Conservation (phyloP, 2,113 vertebrate species). For the Emydocephalus ijimae region DNA sequence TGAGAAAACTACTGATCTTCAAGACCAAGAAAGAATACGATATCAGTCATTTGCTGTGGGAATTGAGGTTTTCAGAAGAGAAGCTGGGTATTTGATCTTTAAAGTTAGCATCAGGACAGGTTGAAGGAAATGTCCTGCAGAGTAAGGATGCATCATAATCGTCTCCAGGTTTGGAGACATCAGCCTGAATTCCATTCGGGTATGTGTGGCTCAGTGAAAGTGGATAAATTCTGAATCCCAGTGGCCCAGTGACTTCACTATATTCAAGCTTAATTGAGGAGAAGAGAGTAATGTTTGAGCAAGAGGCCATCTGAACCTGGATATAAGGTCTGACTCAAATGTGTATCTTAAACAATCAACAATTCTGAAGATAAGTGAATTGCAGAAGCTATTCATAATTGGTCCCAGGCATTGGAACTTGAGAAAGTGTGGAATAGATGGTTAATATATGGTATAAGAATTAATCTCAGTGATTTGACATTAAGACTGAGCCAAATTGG, state of each 20-base stretch:
- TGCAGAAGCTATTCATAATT: neutral
- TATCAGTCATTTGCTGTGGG: neutral
- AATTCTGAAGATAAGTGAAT: neutral
- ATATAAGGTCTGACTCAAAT: neutral
- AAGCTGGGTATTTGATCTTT: neutral
- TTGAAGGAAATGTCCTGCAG: neutral
- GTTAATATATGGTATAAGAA: neutral
- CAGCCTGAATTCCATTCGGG: neutral
- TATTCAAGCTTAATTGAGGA: neutral
- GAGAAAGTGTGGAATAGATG: neutral
- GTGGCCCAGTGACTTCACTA: neutral
- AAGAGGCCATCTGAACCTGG: neutral
- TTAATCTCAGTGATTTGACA: neutral
- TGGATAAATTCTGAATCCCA: neutral
- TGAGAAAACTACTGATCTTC: neutral
- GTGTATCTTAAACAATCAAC: neutral
- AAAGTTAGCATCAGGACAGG: neutral
- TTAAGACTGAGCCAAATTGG: neutral
- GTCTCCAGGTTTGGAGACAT: neutral
- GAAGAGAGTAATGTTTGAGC: neutral
- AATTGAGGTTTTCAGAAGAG: neutral
- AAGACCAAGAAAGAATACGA: neutral
- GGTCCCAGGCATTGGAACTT: neutral
- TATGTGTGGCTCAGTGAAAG: neutral
- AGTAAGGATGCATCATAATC: neutral